Evolutionary conservation across 2,113 vertebrate genomes (phyloP), one percentile per base, ranked within the genome.

Genomic region (Vidua macroura): DNA sequence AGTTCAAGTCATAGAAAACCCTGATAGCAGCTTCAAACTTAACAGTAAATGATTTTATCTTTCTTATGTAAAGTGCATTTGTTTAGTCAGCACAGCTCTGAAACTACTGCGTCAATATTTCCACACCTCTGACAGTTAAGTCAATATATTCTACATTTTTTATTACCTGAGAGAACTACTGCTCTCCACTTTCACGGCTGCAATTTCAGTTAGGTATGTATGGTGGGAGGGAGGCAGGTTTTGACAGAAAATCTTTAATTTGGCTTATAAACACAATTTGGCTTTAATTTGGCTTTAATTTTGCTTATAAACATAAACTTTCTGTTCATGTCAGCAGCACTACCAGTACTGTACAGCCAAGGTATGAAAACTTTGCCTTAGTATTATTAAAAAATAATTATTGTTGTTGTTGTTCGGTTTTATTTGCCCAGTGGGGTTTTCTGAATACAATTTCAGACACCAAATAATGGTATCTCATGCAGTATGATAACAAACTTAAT

Each of bases 11-110:
- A 70, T 13, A 62, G 31, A 52, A 63, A 92, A 63, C 37, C 28
- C 46, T 33, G 72, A 83, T 88, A 85, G 0, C 0, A 0, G 25
- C 75, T 68, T 91, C 82, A 76, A 82, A 75, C 39, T 44, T 64
- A 63, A 70, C 53, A 75, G 58, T 52, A 78, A 86, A 90, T 35
- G 23, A 72, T 63, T 90, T 96, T 90, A 95, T 95, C 87, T 95
- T 60, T 52, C 85, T 60, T 81, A 60, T 56, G 44, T 72, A 93
- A 93, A 84, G 77, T 0, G 0, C 33, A 9, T 53, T 92, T 96
- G 90, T 96, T 95, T 95, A 83, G 73, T 88, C 52, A 90, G 73
- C 67, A 6, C 84, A 58, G 84, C 56, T 8, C 75, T 48, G 63
- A 30, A 78, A 78, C 66, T 31, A 48, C 12, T 52, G 28, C 6